Evolutionary conservation across 2,888 invertebrate genomes (phyloP), one percentile per base, ranked within the genome.

Genomic region (Therioaphis trifolii): DNA sequence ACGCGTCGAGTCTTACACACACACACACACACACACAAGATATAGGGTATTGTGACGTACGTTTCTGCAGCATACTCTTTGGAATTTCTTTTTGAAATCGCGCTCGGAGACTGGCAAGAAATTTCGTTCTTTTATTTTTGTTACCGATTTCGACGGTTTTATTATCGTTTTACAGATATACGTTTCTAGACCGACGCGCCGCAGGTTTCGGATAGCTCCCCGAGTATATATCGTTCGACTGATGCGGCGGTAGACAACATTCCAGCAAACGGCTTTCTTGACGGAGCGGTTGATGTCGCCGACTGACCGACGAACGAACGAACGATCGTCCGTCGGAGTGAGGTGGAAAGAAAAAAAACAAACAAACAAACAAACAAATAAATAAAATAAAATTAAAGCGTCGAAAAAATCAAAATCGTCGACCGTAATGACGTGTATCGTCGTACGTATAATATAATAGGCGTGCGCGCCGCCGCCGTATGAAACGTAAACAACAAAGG

Each of bases 181-280:
- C 72, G 72, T 72, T 72, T 72, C 49, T 72, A 72, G 29, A 72
- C 72, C 29, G 72, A 72, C 72, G 29, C n/a, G n/a, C 43, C 7
- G 72, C 49, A 72, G 29, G 49, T 72, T 72, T 72, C 29, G 72
- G 49, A 29, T 29, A 52, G 52, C 52, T 72, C 49, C 27, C 72
- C 49, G 52, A 72, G 72, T 49, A n/a, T n/a, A n/a, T n/a, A n/a
- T n/a, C 72, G 52, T n/a, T 52, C 29, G 49, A 29, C 29, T 52
- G 49, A 72, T 72, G 72, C 52, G 29, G 29, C 49, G n/a, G n/a
- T n/a, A 49, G 49, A 71, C 71, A 49, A 49, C 71, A 71, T 71
- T 71, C 71, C 71, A n/a, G n/a, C n/a, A 29, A n/a, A 72, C 49
- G 72, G 49, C 72, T 72, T 72, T 72, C 49, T 52, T 72, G 72